Conservation (phyloP, 2,888 invertebrate species). For the Rhagonycha lutea region DNA sequence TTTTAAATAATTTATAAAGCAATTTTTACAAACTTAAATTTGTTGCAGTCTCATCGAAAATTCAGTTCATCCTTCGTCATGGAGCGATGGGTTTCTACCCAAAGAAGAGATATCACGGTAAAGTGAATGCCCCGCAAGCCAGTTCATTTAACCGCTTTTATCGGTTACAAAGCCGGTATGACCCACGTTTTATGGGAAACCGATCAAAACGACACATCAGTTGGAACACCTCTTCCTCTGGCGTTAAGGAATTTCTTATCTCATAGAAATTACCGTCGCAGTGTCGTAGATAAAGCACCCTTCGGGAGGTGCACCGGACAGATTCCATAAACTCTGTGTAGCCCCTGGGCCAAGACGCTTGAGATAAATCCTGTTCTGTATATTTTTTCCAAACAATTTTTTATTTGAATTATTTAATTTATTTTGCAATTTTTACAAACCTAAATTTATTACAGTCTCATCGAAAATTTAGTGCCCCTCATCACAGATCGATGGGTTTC, state of each 20-base stretch:
- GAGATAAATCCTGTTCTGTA: constrained; percentile 72
- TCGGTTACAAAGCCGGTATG: constrained; percentile 99
- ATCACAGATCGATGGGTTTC: constrained; percentile 99
- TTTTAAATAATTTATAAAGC: not conserved
- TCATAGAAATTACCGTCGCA: constrained; percentile 54
- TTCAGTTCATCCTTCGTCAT: constrained; percentile 98
- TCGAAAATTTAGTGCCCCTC: constrained; percentile 98
- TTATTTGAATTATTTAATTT: not conserved
- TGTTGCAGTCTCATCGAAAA: constrained; percentile 93
- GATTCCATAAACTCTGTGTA: constrained; percentile 78
- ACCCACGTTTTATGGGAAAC: constrained; percentile 98
- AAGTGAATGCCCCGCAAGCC: constrained; percentile 97
- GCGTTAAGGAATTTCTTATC: constrained; percentile 41
- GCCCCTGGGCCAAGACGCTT: constrained; percentile 70
- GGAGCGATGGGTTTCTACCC: constrained; percentile 99
- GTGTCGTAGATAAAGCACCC: constrained; percentile 67
- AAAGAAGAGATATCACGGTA: constrained; percentile 98
- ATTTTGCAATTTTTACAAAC: not conserved
- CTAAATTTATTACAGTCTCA: constrained; percentile 78
- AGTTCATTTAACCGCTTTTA: constrained; percentile 95
- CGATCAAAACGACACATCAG: constrained; percentile 63
- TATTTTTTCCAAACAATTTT: constrained; percentile 49
- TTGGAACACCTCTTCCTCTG: constrained; percentile 54
- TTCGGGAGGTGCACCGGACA: constrained; percentile 66
- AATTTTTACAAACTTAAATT: not conserved